Conservation (phyloP, 2,888 invertebrate species). For the Byasa hedistus region DNA sequence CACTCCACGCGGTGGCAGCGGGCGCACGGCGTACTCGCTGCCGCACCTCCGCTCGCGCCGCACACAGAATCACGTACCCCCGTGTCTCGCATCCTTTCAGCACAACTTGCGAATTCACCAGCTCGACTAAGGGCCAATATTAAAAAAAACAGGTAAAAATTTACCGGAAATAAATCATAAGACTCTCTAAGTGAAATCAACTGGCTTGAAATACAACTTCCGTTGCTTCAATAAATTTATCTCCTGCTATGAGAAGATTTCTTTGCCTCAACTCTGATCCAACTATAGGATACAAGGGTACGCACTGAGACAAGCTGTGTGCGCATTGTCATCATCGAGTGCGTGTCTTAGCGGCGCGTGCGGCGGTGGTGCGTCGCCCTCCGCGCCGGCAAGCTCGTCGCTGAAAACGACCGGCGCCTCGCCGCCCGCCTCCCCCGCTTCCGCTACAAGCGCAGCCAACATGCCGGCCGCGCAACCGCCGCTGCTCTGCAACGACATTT, state of each 20-base stretch:
- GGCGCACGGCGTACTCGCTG: slow-evolving; percentile 92
- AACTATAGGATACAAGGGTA: slow-evolving; percentile 22
- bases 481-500: slow-evolving; percentile 71
- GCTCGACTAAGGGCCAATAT: slow-evolving; percentile 81
- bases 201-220: too few relatives aligned
- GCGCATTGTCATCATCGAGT: slow-evolving; percentile 94
- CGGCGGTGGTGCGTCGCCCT: slow-evolving; percentile 56
- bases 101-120: slow-evolving; percentile 95
- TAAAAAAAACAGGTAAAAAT: too few relatives aligned
- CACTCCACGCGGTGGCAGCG: slow-evolving; percentile 95
- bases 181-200: too few relatives aligned
- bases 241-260: too few relatives aligned
- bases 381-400: slow-evolving; percentile 88
- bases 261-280: too few relatives aligned
- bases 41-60: slow-evolving; percentile 96
- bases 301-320: slow-evolving; percentile 96
- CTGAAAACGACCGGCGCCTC: slow-evolving; percentile 90
- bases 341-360: slow-evolving; percentile 83
- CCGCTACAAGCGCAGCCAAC: slow-evolving; percentile 93
- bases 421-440: slow-evolving; percentile 92
- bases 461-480: slow-evolving; percentile 91
- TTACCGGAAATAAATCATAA: too few relatives aligned
- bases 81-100: slow-evolving; percentile 97
- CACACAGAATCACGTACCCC: slow-evolving; percentile 98
- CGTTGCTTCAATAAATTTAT: too few relatives aligned